A percentile compares a stretch with the other conserved stretches of the same genome.
phyloP scores from a whole-genome alignment of 2,888 invertebrate genomes.

The Odontomyia ornata region DNA sequence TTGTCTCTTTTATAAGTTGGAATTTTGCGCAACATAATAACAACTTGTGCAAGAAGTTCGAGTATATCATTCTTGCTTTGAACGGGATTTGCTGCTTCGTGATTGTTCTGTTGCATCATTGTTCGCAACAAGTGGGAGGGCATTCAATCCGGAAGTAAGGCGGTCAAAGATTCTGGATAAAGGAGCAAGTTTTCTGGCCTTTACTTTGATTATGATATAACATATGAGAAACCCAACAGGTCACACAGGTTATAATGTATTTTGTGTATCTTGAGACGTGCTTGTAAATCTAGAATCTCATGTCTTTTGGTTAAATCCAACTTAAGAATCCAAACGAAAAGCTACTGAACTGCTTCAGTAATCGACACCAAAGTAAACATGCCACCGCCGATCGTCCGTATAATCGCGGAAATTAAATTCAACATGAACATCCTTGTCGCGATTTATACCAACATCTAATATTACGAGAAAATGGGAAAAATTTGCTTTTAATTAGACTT shows the following conservation, averaged over 20 bases:
- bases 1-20: neutral
- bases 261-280: too few relatives aligned
- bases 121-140: neutral
- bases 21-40: slow-evolving; percentile 15
- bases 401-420: slow-evolving; percentile 11
- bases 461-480: slow-evolving; percentile 5
- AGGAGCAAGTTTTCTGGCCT: too few relatives aligned
- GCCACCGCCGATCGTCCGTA: neutral
- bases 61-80: neutral
- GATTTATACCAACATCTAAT: neutral
- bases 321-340: too few relatives aligned
- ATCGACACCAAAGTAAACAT: neutral
- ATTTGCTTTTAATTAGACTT: slow-evolving; percentile 35
- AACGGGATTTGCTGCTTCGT: neutral
- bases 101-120: neutral
- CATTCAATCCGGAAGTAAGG: neutral
- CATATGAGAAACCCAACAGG: too few relatives aligned
- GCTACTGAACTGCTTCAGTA: neutral
- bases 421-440: slow-evolving; percentile 11
- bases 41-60: neutral
- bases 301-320: too few relatives aligned
- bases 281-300: too few relatives aligned
- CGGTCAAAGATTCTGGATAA: too few relatives aligned
- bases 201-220: too few relatives aligned
- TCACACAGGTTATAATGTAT: too few relatives aligned